These are phyloP conservation scores for Nanger granti DNA, from an alignment of 2,113 vertebrate species.

Conservation along the genomic window DNA sequence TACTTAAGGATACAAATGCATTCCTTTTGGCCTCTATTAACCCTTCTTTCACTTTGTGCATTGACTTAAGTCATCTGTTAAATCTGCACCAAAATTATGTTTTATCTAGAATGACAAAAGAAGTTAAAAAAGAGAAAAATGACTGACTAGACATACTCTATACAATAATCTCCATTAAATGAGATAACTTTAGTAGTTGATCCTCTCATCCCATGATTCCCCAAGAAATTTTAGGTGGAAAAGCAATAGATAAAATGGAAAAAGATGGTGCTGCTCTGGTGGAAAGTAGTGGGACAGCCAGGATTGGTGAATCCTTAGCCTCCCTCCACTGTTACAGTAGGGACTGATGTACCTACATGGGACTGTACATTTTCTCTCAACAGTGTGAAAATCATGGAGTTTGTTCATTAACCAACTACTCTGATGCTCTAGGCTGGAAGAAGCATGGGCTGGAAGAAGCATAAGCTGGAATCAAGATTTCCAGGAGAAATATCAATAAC, in stretches of 20 bases:
- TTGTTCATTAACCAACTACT: background rate
- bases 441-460: background rate
- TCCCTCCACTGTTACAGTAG: background rate
- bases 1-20: background rate
- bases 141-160: background rate
- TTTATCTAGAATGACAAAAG: background rate
- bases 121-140: slow-evolving; percentile 22
- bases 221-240: background rate
- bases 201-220: rapidly evolving
- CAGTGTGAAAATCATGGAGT: background rate
- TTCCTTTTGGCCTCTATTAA: background rate
- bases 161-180: background rate
- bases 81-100: background rate
- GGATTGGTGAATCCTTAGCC: background rate
- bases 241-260: background rate
- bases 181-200: background rate
- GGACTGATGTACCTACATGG: background rate
- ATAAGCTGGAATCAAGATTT: too few relatives aligned
- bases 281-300: background rate
- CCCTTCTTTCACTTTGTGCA: background rate
- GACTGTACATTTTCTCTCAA: background rate
- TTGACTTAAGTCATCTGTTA: background rate
- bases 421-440: background rate
- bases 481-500: too few relatives aligned
- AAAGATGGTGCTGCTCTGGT: background rate